Percentiles rank a stretch among this genome's conserved stretches.
phyloP scores from a whole-genome alignment of 2,888 invertebrate species.

The Mechanitis mazaeus region DNA sequence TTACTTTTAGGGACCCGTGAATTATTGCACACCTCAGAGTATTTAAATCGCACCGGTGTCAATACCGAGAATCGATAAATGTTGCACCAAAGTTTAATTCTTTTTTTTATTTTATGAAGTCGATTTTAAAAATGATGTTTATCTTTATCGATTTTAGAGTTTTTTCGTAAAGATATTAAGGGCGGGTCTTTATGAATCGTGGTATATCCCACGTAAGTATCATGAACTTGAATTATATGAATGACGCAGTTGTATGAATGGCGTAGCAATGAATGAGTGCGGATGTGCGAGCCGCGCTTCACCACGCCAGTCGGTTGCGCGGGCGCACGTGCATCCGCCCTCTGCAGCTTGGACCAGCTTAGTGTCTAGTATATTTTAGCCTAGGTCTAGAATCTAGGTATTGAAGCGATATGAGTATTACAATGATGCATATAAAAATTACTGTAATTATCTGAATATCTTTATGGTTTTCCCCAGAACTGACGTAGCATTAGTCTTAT shows the following conservation, averaged over 20 bases:
- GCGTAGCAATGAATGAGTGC: slow-evolving; percentile 69
- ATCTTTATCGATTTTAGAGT: slow-evolving; percentile 50
- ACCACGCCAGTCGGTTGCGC: slow-evolving; percentile 61
- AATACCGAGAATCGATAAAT: slow-evolving; percentile 65
- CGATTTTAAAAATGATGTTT: slow-evolving; percentile 40
- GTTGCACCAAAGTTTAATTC: slow-evolving; percentile 48
- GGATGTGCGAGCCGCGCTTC: slow-evolving; percentile 66
- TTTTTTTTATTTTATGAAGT: slow-evolving; percentile 60
- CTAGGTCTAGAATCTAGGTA: not conserved
- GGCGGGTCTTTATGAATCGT: slow-evolving; percentile 40
- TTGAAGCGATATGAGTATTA: not conserved
- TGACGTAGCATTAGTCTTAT: too few relatives aligned
- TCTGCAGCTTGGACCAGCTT: slow-evolving; percentile 45
- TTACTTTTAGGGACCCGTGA: slow-evolving; percentile 59
- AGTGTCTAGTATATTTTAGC: not conserved
- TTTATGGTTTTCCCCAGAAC: too few relatives aligned
- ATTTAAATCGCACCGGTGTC: slow-evolving; percentile 50
- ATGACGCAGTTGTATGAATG: slow-evolving; percentile 73
- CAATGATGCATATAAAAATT: too few relatives aligned
- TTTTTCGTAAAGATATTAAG: slow-evolving; percentile 41
- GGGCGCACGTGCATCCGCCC: slow-evolving; percentile 45
- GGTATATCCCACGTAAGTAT: slow-evolving; percentile 60
- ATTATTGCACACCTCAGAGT: slow-evolving; percentile 61
- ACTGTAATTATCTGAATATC: too few relatives aligned
- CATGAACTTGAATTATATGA: slow-evolving; percentile 74